Evolutionary conservation across 2,113 vertebrate species (phyloP), one percentile per base, ranked within the genome.

Genomic region (Stegastes partitus): DNA sequence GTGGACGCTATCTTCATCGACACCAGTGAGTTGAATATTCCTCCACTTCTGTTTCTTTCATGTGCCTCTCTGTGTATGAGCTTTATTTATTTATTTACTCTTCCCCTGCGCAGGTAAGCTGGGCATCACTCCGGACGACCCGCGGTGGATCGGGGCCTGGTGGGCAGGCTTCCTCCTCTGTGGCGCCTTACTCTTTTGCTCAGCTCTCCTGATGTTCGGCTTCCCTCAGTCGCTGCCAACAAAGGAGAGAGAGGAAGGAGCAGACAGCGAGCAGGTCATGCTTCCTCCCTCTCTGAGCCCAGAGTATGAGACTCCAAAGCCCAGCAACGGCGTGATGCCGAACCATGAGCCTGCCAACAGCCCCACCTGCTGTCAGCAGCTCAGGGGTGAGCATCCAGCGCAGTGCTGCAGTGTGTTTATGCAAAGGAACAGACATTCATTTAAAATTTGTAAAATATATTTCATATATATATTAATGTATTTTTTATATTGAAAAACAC

Each of bases 81-180:
- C 2, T 39, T 22, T 23, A 8, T 16, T 80, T 42, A 85, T 47
- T 18, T 3, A 3, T 23, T 9, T 34, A 9, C 31, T 34, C 8
- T 34, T 34, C 28, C 37, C 25, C 61, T 47, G 15, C 50, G 0
- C 94, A 99, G 98, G 92, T 82, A 95, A 93, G 68, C 94, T 99
- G 93, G 93, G 94, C 92, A 97, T 99, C 87, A 97, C 96, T 11
- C 96, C 97, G 0, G 98, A 99, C 0, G 97, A 99, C 96, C 98
- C 98, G 0, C 96, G 97, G 50, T 99, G 98, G 98, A 99, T 99
- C 1, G 98, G 98, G 63, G 98, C 98, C 15, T 99, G 98, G 98
- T 99, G 98, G 98, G 97, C 94, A 0, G 98, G 98, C 89, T 99
- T 99, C 90, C 97, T 99, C 84, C 96, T 99, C 81, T 99, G 98